Evolutionary conservation across 2,113 vertebrate species (phyloP).

Genomic region (Ellobius talpinus): DNA sequence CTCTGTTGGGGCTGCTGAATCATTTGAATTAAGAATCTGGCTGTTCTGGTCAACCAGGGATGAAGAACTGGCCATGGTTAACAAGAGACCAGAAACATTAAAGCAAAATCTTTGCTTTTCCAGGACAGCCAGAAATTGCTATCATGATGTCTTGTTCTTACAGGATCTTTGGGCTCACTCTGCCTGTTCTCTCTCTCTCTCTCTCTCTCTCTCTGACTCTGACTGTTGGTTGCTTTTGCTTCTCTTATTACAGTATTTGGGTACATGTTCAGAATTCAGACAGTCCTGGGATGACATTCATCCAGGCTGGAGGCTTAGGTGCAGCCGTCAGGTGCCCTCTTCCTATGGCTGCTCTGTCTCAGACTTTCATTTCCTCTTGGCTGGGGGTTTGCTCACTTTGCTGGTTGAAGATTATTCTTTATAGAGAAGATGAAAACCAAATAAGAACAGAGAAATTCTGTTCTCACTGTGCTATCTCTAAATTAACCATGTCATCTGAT

Average conservation of each 20-base stretch:
- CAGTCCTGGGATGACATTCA: background rate
- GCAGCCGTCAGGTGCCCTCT: conserved; percentile 19
- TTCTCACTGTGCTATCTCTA: conserved; percentile 13
- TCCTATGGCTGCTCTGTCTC: conserved; percentile 57
- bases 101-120: background rate
- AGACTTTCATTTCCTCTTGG: conserved; percentile 79
- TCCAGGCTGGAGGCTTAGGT: background rate
- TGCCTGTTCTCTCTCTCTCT: background rate
- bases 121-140: background rate
- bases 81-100: background rate
- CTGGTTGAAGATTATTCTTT: conserved; percentile 60
- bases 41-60: background rate
- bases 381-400: conserved; percentile 34
- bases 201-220: background rate
- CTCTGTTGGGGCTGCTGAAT: background rate
- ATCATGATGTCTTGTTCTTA: background rate
- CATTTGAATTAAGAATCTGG: background rate
- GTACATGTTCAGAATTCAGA: background rate
- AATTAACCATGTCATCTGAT: conserved; percentile 56
- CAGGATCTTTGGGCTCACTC: background rate
- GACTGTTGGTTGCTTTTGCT: background rate
- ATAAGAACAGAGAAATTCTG: conserved; percentile 46
- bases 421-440: conserved; percentile 66
- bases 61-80: background rate
- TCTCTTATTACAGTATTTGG: background rate